These are phyloP conservation scores for Leucophenga maculata DNA, from an alignment of 2,888 invertebrate species.

Conservation along the genomic window DNA sequence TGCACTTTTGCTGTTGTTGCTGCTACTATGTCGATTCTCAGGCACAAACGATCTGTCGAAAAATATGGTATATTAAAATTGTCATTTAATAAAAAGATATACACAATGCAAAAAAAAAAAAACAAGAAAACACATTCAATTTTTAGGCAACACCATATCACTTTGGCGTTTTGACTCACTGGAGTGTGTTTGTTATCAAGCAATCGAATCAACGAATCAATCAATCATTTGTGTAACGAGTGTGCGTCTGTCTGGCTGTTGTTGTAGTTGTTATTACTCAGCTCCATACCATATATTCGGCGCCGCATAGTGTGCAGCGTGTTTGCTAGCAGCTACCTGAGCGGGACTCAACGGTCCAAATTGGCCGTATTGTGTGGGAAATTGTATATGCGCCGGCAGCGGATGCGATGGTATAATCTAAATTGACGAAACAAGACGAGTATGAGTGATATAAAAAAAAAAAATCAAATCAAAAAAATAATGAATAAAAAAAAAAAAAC, in stretches of 20 bases:
- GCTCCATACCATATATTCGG: conserved; percentile 73
- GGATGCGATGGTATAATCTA: conserved; percentile 81
- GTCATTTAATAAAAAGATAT: neutral
- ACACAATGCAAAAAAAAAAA: neutral
- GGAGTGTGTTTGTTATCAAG: conserved; percentile 51
- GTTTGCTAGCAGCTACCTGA: conserved; percentile 72
- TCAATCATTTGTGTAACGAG: conserved; percentile 39
- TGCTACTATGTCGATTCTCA: conserved; percentile 39
- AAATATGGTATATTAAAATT: neutral
- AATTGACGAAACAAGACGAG: neutral
- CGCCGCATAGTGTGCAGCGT: conserved; percentile 72
- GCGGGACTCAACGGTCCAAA: conserved; percentile 73
- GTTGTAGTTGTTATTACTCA: conserved; percentile 61
- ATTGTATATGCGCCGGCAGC: conserved; percentile 87
- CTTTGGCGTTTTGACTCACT: conserved; percentile 63
- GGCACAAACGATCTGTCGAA: conserved; percentile 63
- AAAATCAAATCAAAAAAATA: neutral
- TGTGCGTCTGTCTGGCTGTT: conserved; percentile 44
- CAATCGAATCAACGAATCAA: conserved; percentile 43
- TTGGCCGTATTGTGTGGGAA: conserved; percentile 78
- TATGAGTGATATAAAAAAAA: neutral
- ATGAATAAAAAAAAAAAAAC: conserved; percentile 47
- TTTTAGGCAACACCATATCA: conserved; percentile 38
- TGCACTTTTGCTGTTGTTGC: conserved; percentile 27
- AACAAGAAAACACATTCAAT: conserved; percentile 1